Evolutionary conservation across 1,140 invertebrate species (phyloP).

Genomic region (Bacillus rossius): DNA sequence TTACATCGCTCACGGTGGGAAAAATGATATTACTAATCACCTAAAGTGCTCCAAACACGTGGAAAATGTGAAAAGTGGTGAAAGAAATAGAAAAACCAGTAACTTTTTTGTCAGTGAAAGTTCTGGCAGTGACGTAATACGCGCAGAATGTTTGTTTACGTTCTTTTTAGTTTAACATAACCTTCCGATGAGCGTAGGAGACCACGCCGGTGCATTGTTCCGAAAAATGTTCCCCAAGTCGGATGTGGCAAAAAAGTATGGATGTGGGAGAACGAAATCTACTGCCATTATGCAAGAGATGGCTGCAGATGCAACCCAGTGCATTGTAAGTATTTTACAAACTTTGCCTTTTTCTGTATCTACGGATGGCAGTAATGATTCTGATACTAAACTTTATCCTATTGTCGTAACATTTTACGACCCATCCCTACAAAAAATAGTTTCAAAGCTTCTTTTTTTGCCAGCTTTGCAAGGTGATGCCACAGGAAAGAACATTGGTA

Average conservation of each 20-base stretch:
- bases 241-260: not conserved
- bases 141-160: not conserved
- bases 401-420: slow-evolving; percentile 1
- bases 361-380: slow-evolving; percentile 2
- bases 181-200: not conserved
- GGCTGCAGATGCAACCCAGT: not conserved
- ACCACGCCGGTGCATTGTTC: not conserved
- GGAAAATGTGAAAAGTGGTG: no score
- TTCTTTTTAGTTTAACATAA: slow-evolving; percentile 1
- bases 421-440: not conserved
- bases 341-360: not conserved
- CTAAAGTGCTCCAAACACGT: no score
- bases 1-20: no score
- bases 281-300: not conserved
- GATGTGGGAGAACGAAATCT: not conserved
- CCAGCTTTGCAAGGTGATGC: not conserved
- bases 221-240: not conserved
- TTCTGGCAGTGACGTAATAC: not conserved
- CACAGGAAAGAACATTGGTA: slow-evolving; percentile 3
- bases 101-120: not conserved
- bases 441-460: not conserved
- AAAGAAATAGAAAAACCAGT: no score
- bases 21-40: no score
- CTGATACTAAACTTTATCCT: not conserved
- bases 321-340: not conserved